phyloP scores from a whole-genome alignment of 2,113 vertebrate genomes.

The Donacobius atricapilla region DNA sequence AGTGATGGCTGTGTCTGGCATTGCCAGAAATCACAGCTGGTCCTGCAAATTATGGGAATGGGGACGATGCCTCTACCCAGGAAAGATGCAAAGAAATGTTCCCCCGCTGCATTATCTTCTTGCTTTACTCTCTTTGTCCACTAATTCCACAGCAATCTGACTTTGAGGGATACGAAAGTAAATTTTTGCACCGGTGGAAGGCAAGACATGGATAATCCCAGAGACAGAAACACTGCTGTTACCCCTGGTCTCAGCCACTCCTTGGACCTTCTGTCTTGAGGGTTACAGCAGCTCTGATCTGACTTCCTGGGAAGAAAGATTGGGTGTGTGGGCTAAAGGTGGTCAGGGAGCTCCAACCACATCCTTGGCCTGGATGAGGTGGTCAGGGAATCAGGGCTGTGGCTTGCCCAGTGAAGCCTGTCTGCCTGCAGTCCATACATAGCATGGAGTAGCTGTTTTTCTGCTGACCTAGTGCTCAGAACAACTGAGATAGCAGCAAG shows the following conservation, averaged over 20 bases:
- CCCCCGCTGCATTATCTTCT: background rate
- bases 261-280: background rate
- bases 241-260: background rate
- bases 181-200: background rate
- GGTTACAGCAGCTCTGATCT: background rate
- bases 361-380: background rate
- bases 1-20: background rate
- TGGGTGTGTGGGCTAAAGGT: background rate
- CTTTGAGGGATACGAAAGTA: background rate
- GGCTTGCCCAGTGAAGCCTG: background rate
- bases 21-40: conserved; percentile 52
- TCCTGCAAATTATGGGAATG: background rate
- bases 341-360: background rate
- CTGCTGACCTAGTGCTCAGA: background rate
- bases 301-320: background rate
- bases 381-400: background rate
- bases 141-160: background rate
- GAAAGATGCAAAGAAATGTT: conserved; percentile 2
- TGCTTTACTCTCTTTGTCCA: background rate
- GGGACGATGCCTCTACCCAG: background rate
- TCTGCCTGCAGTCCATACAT: background rate
- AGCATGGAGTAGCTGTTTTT: background rate
- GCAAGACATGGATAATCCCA: background rate
- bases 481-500: background rate
- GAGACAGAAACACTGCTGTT: background rate